phyloP scores from a whole-genome alignment of 1,140 invertebrate genomes.

The Lasioglossum baleicum region DNA sequence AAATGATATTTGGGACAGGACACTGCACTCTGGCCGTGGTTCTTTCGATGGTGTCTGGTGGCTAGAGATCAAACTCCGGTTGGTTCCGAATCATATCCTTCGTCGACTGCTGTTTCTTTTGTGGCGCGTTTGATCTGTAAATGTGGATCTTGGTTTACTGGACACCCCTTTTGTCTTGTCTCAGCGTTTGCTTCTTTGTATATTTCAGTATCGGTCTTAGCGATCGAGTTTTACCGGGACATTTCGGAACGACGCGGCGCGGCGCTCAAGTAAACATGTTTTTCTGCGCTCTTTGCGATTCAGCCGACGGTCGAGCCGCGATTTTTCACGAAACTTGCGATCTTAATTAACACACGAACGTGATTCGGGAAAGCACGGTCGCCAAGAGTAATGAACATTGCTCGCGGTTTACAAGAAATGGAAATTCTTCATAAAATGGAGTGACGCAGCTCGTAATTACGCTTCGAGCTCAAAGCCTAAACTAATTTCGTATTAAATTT shows the following conservation, averaged over 20 bases:
- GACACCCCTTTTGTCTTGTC: too few species aligned
- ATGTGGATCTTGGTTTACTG: too few species aligned
- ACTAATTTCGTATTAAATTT: conserved; percentile 11
- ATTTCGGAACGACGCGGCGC: too few species aligned
- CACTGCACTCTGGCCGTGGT: neutral
- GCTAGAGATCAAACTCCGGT: too few species aligned
- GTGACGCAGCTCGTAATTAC: neutral
- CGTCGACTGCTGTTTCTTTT: too few species aligned
- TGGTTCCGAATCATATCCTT: too few species aligned
- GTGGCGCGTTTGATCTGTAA: too few species aligned
- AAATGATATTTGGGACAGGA: conserved; percentile 18
- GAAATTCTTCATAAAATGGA: conserved; percentile 12
- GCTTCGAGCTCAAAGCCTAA: neutral
- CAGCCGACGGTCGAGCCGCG: neutral
- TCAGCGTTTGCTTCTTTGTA: too few species aligned
- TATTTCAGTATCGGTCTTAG: too few species aligned
- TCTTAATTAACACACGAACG: conserved; percentile 5
- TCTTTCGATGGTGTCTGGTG: too few species aligned
- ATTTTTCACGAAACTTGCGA: neutral
- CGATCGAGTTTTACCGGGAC: too few species aligned
- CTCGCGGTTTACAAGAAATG: conserved; percentile 7
- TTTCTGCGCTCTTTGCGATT: neutral
- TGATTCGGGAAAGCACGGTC: neutral
- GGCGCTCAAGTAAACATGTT: neutral
- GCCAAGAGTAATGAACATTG: neutral